Conservation (phyloP, 2,797 vertebrate genomes). For the Mormyrops boulengeri region DNA sequence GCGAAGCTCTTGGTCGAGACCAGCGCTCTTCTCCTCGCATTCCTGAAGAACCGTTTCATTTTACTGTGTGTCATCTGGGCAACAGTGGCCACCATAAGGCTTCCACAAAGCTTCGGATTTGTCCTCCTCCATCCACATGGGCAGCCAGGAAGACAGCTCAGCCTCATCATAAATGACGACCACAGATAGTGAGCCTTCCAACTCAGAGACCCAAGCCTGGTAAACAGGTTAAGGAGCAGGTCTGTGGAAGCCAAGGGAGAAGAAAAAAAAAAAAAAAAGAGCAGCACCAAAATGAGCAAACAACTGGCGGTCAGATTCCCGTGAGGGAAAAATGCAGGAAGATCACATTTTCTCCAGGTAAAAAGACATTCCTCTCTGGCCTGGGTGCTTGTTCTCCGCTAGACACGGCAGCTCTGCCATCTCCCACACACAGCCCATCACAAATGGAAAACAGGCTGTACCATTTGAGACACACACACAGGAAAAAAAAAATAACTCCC, state of each 20-base stretch:
- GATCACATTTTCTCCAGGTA: not conserved
- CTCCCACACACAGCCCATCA: constrained; percentile 21
- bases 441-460: not conserved
- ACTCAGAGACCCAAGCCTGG: not conserved
- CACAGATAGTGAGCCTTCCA: not conserved
- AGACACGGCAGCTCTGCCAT: constrained; percentile 1
- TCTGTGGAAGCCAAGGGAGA: not conserved
- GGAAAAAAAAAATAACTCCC: constrained; percentile 22
- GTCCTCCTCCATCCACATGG: constrained; percentile 7
- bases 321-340: not conserved
- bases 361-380: not conserved
- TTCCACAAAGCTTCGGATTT: not conserved
- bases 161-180: not conserved
- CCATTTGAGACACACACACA: not conserved
- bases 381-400: not conserved
- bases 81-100: not conserved
- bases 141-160: not conserved
- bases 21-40: not conserved
- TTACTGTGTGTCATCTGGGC: constrained; percentile 3
- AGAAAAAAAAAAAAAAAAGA: not conserved
- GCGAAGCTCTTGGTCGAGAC: not conserved
- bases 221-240: not conserved
- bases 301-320: not conserved
- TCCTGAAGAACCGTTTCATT: not conserved
- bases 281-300: not conserved